Percentiles rank a stretch among this genome's conserved stretches.
phyloP scores from a whole-genome alignment of 2,797 vertebrate genomes.

The Sphenopsis melanotis region DNA sequence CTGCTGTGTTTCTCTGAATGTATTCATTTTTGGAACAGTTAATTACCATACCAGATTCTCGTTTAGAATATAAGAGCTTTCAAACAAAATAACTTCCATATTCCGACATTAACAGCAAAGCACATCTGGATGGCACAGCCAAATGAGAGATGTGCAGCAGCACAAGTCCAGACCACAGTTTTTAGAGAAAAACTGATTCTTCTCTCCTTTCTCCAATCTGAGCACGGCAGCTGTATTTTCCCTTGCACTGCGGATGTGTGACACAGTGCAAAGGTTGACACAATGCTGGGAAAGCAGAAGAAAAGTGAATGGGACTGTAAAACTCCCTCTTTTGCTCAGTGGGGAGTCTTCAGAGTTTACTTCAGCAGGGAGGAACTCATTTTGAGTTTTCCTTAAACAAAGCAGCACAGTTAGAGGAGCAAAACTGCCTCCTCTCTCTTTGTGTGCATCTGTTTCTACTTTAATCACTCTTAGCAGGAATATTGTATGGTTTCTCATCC shows the following conservation, averaged over 20 bases:
- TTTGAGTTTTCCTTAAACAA: constrained; percentile 40
- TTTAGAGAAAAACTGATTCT: neutral
- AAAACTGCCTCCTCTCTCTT: constrained; percentile 16
- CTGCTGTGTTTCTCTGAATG: neutral
- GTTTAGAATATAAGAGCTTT: neutral
- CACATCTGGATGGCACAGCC: neutral
- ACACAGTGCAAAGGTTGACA: constrained; percentile 53
- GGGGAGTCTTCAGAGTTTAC: constrained; percentile 52
- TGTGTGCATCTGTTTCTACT: neutral
- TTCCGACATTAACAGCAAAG: neutral
- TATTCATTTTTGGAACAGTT: neutral
- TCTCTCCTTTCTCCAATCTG: neutral
- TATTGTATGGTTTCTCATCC: constrained; percentile 44
- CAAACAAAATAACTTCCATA: neutral
- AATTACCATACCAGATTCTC: neutral
- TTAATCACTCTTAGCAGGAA: constrained; percentile 13
- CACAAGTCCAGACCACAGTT: neutral
- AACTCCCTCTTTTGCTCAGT: constrained; percentile 30
- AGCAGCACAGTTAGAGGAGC: constrained; percentile 11
- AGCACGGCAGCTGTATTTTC: neutral
- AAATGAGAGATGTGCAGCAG: neutral
- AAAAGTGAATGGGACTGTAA: constrained; percentile 48
- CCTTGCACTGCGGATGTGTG: constrained; percentile 41
- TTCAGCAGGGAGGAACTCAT: constrained; percentile 47
- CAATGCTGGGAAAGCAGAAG: constrained; percentile 60